Percentiles rank a stretch among this genome's conserved stretches.
Evolutionary conservation across 2,113 vertebrate genomes (phyloP).

Genomic region (Sinocyclocheilus rhinocerous): DNA sequence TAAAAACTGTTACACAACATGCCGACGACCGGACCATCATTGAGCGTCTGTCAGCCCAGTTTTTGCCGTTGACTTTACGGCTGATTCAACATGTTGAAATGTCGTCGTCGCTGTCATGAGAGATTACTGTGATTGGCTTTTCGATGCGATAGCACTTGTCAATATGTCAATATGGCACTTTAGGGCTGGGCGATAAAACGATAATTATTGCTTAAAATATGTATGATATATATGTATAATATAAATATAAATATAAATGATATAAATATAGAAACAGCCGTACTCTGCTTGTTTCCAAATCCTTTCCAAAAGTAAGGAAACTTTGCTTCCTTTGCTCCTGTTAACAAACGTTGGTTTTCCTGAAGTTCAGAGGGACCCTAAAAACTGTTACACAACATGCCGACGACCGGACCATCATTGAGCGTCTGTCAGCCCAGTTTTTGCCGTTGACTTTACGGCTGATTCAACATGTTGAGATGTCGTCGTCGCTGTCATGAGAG

Average conservation of each 20-base stretch:
- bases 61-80: not conserved
- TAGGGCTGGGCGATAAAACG: no score
- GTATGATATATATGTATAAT: no score
- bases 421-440: not conserved
- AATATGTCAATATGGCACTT: no score
- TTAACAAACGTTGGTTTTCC: not conserved
- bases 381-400: not conserved
- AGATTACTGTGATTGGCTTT: not conserved
- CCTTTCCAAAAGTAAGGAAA: no score
- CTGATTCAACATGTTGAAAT: not conserved
- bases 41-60: not conserved
- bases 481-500: not conserved
- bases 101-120: not conserved
- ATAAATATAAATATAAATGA: no score
- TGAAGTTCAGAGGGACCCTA: not conserved
- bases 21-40: fast-evolving
- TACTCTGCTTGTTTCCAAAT: no score
- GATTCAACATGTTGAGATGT: not conserved
- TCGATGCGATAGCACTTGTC: not conserved
- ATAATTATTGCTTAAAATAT: no score
- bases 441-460: not conserved
- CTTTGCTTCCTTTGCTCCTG: no score
- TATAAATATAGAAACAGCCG: no score
- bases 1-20: not conserved
- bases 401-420: not conserved